Base-by-base conservation (phyloP, 2,888 invertebrate genomes). In the Xylota segnis region DNA sequence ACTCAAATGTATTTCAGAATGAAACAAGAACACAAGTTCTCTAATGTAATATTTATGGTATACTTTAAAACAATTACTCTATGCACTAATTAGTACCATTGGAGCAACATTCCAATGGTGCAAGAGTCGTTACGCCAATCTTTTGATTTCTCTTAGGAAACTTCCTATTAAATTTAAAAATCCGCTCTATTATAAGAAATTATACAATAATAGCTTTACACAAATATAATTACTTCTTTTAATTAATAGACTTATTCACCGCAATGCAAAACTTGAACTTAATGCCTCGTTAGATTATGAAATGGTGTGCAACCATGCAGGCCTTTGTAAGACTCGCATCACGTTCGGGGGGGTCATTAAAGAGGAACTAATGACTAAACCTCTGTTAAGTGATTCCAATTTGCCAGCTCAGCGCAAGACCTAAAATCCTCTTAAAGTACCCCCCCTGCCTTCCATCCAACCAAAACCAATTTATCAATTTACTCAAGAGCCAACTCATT, bases 401-500 rank as follows among this genome's bases (percentile, higher is more conserved):
- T 56, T 40, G 9, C 10, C 29, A 29, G 45, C 32, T 27, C 23
- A 23, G 23, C 4, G 9, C 6, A 54, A 54, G 4, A 34, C 6
- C 23, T 12, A 14, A 47, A 59, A 66, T 50, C 75, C 65, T 45
- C 47, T 58, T 65, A 74, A 23, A n/a, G 9, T 14, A 32, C 23
- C 10, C 6, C 27, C 32, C 4, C 6, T 18, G 5, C 16, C 4
- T 14, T 29, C 14, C 27, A 43, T 58, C 68, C 68, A 56, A 18
- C 61, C 34, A 43, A 16, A 5, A 12, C 29, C 66, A 40, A 76
- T 59, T 68, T 59, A 76, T 59, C 58, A 76, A 37, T 74, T 45
- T 47, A 34, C 56, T 27, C 58, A 76, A 66, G 34, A 45, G 66
- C 47, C 47, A 23, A 58, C 29, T 50, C 63, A 74, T 47, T 34